Base-by-base conservation (phyloP, 2,113 vertebrate genomes). In the Aegotheles bennettii region DNA sequence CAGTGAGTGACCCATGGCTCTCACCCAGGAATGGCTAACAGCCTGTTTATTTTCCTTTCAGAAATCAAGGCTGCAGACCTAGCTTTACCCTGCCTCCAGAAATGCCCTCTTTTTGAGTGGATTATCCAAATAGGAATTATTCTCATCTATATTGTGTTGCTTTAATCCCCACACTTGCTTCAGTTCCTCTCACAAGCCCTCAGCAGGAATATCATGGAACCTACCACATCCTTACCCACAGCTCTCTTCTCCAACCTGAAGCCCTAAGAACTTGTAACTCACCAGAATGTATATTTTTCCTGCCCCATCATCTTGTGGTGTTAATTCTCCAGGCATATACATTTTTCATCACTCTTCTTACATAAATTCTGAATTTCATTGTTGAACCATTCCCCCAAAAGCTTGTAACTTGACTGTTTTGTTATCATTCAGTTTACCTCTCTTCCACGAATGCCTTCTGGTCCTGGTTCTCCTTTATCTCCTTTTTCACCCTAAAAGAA, bases 401-500 rank as follows among this genome's bases (percentile, higher is more conserved):
- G 14, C 73, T 10, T 63, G n/a, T 45, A 93, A 47, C 40, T 73
- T 59, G 50, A 63, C 4, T 77, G 8, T 40, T 85, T 53, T 43
- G 38, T 31, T 77, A 51, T 83, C 10, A 18, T 64, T 78, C 43
- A 35, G 19, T 93, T 98, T 97, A 98, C 98, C 89, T 98, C 70
- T 96, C 94, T 88, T 94, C 98, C 98, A 59, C 89, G 96, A 91
- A 81, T 54, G 54, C 98, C 98, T 81, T 95, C 84, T 45, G 94
- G 85, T 91, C 98, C 98, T 64, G 71, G 92, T 83, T 98, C 97
- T 95, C 98, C 98, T 90, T 94, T 96, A 69, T 96, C 96, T 95
- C 98, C 98, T 67, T 98, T 97, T 97, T 98, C 98, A 94, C 98
- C 98, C 98, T 99, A 71, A 86, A 85, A 95, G 95, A 95, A 87